phyloP scores from a whole-genome alignment of 2,797 vertebrate species.

The Buceros bicornis region DNA sequence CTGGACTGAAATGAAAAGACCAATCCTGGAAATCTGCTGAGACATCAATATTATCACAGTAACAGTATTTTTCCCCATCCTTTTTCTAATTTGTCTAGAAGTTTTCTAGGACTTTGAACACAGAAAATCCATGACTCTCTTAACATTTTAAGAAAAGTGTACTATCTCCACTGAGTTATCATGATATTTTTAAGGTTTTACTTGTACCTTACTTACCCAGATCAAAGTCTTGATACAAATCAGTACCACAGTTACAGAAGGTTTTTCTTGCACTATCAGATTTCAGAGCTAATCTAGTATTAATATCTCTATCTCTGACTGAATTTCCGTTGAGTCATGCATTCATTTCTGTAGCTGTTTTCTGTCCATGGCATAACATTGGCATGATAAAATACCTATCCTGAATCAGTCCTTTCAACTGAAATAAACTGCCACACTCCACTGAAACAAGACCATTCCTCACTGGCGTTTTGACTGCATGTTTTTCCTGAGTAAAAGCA shows the following conservation, averaged over 20 bases:
- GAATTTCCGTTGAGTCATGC: background rate
- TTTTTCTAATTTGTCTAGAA: background rate
- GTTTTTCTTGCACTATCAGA: background rate
- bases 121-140: background rate
- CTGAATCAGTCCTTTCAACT: background rate
- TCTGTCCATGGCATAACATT: background rate
- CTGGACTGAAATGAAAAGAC: constrained; percentile 25
- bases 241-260: background rate
- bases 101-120: background rate
- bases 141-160: background rate
- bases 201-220: background rate
- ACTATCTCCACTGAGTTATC: background rate
- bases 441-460: background rate
- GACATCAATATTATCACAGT: background rate
- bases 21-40: background rate
- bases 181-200: background rate
- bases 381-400: background rate
- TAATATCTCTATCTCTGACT: background rate
- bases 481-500: background rate
- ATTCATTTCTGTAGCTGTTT: constrained; percentile 2
- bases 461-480: background rate
- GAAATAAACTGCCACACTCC: background rate
- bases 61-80: background rate
- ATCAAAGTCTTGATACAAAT: background rate
- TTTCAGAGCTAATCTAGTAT: background rate